These are phyloP conservation scores for Sebastiscus tertius DNA, from an alignment of 2,797 vertebrate genomes.

Conservation along the genomic window DNA sequence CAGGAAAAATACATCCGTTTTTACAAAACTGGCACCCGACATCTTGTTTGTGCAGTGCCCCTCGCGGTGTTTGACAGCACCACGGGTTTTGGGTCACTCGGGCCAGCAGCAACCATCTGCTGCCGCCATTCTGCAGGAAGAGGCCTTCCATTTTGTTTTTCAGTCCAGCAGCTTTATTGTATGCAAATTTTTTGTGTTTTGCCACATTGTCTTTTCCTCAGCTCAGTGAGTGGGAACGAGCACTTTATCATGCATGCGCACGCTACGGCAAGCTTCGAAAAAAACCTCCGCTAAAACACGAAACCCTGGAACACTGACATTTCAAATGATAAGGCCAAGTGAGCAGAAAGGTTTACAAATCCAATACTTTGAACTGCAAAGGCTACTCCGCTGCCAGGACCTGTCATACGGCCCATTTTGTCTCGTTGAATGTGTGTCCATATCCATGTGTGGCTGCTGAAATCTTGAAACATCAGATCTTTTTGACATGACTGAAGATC, in stretches of 20 bases:
- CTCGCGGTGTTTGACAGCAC: constrained; percentile 10
- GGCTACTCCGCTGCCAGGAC: background rate
- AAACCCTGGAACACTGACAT: constrained; percentile 9
- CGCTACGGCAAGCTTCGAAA: constrained; percentile 39
- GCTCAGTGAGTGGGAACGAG: constrained; percentile 79
- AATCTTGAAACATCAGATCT: constrained; percentile 25
- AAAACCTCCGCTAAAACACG: constrained; percentile 18
- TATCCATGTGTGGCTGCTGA: constrained; percentile 20
- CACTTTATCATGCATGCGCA: constrained; percentile 69
- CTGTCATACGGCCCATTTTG: constrained; percentile 47
- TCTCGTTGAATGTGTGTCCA: constrained; percentile 39
- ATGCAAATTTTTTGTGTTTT: constrained; percentile 8
- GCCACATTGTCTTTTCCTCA: background rate
- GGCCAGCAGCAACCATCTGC: constrained; percentile 41
- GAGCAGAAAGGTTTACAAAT: background rate
- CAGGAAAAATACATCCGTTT: constrained; percentile 10
- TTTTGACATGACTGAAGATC: constrained; percentile 13
- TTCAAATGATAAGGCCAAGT: constrained; percentile 17
- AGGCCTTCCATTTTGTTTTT: constrained; percentile 29
- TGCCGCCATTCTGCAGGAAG: constrained; percentile 25
- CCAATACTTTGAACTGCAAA: background rate
- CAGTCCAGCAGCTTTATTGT: constrained; percentile 18
- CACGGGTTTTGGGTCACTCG: constrained; percentile 16
- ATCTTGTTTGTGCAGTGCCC: constrained; percentile 18
- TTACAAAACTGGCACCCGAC: constrained; percentile 14